Conservation (phyloP, 2,888 invertebrate genomes). For the Lutraria lutraria region DNA sequence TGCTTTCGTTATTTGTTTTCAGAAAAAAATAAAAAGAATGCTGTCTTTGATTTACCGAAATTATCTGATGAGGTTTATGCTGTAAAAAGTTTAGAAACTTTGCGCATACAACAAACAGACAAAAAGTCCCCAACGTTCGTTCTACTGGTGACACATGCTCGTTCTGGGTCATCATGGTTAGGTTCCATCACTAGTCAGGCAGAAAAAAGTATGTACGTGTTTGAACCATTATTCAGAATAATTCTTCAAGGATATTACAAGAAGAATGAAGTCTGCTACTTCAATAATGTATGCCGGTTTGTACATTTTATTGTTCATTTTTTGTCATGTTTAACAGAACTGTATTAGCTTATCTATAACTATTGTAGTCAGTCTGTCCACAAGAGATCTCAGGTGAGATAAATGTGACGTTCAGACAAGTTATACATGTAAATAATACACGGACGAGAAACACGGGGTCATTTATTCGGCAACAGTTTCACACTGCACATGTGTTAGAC, state of each 20-base stretch:
- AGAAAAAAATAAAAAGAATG: no score
- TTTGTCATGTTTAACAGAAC: background rate
- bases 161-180: conserved; percentile 46
- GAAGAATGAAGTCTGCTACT: conserved; percentile 33
- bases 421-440: no score
- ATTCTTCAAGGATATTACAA: conserved; percentile 41
- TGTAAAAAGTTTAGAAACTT: background rate
- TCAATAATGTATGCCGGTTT: conserved; percentile 44
- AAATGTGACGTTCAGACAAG: no score
- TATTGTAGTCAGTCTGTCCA: no score
- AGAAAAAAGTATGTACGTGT: conserved; percentile 33
- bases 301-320: background rate
- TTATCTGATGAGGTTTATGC: background rate
- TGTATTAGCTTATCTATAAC: no score
- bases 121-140: conserved; percentile 6
- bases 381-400: no score
- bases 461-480: no score
- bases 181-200: conserved; percentile 40
- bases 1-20: background rate
- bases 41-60: background rate
- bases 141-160: conserved; percentile 33
- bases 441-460: no score
- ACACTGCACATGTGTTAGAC: no score
- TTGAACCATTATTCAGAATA: conserved; percentile 30
- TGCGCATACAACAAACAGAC: background rate